Evolutionary conservation across 2,888 invertebrate genomes (phyloP), one percentile per base, ranked within the genome.

Genomic region (Cephonodes hylas): DNA sequence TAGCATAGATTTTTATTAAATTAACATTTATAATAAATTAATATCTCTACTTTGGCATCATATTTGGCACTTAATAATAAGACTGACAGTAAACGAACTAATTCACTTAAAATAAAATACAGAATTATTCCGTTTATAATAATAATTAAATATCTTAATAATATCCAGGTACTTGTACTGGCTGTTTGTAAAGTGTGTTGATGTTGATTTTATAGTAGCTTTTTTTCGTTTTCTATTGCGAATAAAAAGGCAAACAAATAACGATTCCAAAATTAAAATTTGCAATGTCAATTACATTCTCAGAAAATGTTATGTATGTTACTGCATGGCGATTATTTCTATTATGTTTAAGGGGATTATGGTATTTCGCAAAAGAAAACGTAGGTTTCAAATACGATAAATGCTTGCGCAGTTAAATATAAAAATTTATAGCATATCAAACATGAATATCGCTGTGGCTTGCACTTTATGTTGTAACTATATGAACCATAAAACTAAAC

Each of bases 401-500:
- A 61, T 62, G 66, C 65, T 65, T 3, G 15, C n/a, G n/a, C n/a
- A 8, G 27, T 69, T 73, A 72, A 69, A 76, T 70, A 70, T 76
- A 68, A 66, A 65, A 72, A 75, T 80, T 80, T 77, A 79, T 75
- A 70, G 72, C 70, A 74, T 70, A 74, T 74, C 65, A 66, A 67
- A 75, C 73, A 75, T 76, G 73, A 71, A 79, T 77, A 75, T 73
- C 63, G 63, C 70, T 69, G 63, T 68, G 65, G 68, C 68, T 71
- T 71, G 70, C 73, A 75, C 69, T 76, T 75, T 73, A 79, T 74
- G 72, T 64, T 72, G 68, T 71, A 70, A 72, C 67, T 68, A 76
- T 66, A 75, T 74, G 75, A 69, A 64, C 69, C 79, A 74, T 81
- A 83, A 84, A 83, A 78, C 72, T 75, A 79, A 82, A 81, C 73